Conservation (phyloP, 30 jellyfish, hydroid and myxozoan genomes). For the Aurelia aurita complex sp. Pacific region DNA sequence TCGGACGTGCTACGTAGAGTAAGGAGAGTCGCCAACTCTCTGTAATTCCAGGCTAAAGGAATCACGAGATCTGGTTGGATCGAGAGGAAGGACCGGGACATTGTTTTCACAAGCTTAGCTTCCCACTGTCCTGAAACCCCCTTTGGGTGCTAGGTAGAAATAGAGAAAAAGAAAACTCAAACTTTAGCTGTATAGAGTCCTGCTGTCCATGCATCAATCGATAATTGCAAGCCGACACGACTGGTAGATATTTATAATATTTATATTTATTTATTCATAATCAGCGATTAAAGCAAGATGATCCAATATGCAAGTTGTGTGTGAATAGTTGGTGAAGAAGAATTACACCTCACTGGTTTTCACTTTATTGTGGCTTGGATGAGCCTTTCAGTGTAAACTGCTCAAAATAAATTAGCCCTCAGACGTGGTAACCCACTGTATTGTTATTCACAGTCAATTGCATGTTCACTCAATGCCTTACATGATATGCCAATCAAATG, state of each 20-base stretch:
- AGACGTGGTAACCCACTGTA: slow-evolving; percentile 50
- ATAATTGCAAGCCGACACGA: too few relatives aligned
- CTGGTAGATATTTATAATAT: neutral
- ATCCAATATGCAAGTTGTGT: slow-evolving; percentile 12
- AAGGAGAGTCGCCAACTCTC: too few relatives aligned
- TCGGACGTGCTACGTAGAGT: too few relatives aligned
- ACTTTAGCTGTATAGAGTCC: too few relatives aligned
- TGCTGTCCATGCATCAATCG: too few relatives aligned
- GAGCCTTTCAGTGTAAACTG: slow-evolving; percentile 51
- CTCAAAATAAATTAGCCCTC: slow-evolving; percentile 50
- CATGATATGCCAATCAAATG: slow-evolving; percentile 1
- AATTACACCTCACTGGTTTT: slow-evolving; percentile 10
- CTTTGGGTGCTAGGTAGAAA: too few relatives aligned
- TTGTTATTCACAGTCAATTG: slow-evolving; percentile 50
- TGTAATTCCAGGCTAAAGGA: too few relatives aligned
- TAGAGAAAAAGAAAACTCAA: too few relatives aligned
- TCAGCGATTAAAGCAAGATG: slow-evolving; percentile 31
- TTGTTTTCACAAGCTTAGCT: too few relatives aligned
- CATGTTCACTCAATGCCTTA: slow-evolving; percentile 26
- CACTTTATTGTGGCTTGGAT: slow-evolving; percentile 56
- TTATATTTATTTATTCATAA: neutral
- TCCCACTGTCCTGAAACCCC: too few relatives aligned
- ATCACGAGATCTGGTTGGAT: too few relatives aligned
- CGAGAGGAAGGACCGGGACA: too few relatives aligned
- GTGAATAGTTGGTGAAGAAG: slow-evolving; percentile 47